phyloP scores from a whole-genome alignment of 2,888 invertebrate species.

The Leuctra nigra region DNA sequence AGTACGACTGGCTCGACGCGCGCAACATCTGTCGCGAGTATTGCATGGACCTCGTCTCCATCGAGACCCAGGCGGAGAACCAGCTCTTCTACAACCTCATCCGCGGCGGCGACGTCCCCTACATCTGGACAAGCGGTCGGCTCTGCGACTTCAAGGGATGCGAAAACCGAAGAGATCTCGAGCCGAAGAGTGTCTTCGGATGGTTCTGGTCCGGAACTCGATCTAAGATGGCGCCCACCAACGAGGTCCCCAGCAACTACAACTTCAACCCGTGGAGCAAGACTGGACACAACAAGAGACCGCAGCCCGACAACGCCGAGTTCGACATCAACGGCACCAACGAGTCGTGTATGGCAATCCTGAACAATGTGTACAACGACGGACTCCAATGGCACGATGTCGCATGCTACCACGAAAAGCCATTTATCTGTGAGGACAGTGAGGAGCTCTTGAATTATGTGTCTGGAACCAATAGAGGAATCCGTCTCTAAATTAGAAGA shows the following conservation, averaged over 20 bases:
- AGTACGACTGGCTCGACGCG: constrained; percentile 86
- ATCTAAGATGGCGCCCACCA: constrained; percentile 78
- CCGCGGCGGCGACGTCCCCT: constrained; percentile 84
- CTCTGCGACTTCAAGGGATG: constrained; percentile 92
- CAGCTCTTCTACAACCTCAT: constrained; percentile 83
- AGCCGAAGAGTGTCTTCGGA: constrained; percentile 77
- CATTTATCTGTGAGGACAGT: constrained; percentile 84
- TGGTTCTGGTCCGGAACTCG: constrained; percentile 94
- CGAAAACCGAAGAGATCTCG: constrained; percentile 75
- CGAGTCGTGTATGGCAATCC: constrained; percentile 78
- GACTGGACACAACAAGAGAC: constrained; percentile 83
- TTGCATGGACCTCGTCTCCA: constrained; percentile 87
- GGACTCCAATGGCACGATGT: constrained; percentile 93
- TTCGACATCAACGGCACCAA: constrained; percentile 82
- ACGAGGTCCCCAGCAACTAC: constrained; percentile 61
- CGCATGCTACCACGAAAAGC: constrained; percentile 89
- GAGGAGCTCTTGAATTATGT: constrained; percentile 82
- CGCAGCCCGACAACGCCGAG: constrained; percentile 87
- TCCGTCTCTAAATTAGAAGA: constrained; percentile 65
- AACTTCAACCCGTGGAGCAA: constrained; percentile 86
- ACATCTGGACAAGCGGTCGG: constrained; percentile 90
- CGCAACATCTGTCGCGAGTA: constrained; percentile 87
- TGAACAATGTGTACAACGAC: constrained; percentile 90
- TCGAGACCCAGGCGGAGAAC: constrained; percentile 86
- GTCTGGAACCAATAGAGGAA: constrained; percentile 73